These are phyloP conservation scores for Rambutsinella grinnellia DNA, from an alignment of 2,888 invertebrate species.

Conservation along the genomic window DNA sequence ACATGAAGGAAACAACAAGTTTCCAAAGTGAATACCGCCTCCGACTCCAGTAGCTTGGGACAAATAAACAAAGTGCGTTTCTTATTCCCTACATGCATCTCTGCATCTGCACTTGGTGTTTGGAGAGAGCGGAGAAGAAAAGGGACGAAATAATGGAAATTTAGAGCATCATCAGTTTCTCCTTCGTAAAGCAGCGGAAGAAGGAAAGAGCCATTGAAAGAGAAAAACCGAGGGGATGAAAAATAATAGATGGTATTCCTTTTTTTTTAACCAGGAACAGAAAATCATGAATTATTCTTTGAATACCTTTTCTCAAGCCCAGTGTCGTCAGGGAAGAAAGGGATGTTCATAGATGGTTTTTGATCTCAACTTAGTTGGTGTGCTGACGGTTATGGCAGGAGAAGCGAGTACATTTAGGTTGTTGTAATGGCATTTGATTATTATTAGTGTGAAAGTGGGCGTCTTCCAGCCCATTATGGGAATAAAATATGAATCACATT, in stretches of 20 bases:
- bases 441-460: constrained; percentile 52
- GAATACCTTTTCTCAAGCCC: no score
- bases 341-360: not conserved
- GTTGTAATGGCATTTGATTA: constrained; percentile 46
- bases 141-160: constrained; percentile 58
- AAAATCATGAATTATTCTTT: no score
- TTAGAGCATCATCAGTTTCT: constrained; percentile 59
- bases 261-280: constrained; percentile 42
- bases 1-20: constrained; percentile 46
- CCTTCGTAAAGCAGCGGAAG: constrained; percentile 42
- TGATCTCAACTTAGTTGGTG: not conserved
- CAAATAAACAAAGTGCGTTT: constrained; percentile 45
- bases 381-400: not conserved
- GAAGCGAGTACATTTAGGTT: constrained; percentile 12
- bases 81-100: no score
- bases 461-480: constrained; percentile 37
- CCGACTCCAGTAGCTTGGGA: no score
- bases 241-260: constrained; percentile 51
- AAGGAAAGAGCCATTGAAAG: constrained; percentile 24
- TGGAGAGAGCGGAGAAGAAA: constrained; percentile 23
- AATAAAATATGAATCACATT: constrained; percentile 51
- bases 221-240: constrained; percentile 41
- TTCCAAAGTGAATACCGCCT: constrained; percentile 21
- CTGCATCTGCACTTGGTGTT: no score
- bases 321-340: not conserved